Conservation (phyloP, 1,140 invertebrate species). For the Danaus melanippus region DNA sequence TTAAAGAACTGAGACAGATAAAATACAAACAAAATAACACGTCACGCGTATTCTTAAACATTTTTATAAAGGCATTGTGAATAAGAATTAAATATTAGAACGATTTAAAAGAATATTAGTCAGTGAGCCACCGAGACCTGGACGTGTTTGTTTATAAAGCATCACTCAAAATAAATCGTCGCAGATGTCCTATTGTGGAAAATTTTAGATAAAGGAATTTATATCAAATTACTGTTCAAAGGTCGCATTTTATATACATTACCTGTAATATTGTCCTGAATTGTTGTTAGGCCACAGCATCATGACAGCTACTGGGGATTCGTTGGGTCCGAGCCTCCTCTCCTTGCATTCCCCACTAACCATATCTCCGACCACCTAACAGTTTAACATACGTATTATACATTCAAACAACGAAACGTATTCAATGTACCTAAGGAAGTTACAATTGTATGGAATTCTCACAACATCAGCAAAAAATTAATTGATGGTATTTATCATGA, state of each 20-base stretch:
- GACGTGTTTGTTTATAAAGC: constrained; percentile 24
- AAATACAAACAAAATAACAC: too few species aligned
- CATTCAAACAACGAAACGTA: too few species aligned
- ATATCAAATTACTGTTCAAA: neutral
- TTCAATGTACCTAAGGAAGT: constrained; percentile 14
- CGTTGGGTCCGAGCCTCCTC: constrained; percentile 84
- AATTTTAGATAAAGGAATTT: constrained; percentile 14
- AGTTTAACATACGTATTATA: constrained; percentile 19
- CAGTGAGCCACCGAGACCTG: constrained; percentile 12
- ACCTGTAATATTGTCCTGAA: constrained; percentile 69
- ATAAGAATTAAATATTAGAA: constrained; percentile 10
- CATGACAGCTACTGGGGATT: constrained; percentile 94
- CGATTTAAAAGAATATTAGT: constrained; percentile 15
- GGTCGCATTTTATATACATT: constrained; percentile 5
- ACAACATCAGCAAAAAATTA: constrained; percentile 25
- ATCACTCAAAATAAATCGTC: constrained; percentile 21
- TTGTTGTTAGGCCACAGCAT: constrained; percentile 90
- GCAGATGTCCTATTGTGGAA: constrained; percentile 20
- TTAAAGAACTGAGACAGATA: neutral
- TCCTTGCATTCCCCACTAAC: constrained; percentile 93
- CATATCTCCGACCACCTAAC: constrained; percentile 85
- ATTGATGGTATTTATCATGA: constrained; percentile 27
- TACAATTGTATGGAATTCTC: constrained; percentile 23
- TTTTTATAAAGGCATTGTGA: constrained; percentile 1
- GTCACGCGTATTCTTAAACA: too few species aligned